Percentiles rank a stretch among this genome's conserved stretches.
phyloP scores from a whole-genome alignment of 2,797 vertebrate genomes.

The Gymnothorax reevesii region DNA sequence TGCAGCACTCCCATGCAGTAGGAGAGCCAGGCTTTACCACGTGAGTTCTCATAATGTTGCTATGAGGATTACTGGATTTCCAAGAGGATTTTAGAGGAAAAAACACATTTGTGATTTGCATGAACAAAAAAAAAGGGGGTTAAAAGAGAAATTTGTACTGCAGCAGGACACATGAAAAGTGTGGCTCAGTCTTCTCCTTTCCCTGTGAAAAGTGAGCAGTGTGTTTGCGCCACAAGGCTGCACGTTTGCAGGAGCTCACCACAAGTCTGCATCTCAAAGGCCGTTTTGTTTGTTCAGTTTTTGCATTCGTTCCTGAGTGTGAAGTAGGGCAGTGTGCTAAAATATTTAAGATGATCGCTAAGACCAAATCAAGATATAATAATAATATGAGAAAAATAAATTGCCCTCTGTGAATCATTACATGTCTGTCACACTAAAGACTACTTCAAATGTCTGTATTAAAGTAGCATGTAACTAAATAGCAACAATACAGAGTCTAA shows the following conservation, averaged over 20 bases:
- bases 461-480: neutral
- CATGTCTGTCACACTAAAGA: neutral
- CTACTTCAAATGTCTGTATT: neutral
- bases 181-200: neutral
- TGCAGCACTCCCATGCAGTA: neutral
- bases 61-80: slow-evolving; percentile 56
- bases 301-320: neutral
- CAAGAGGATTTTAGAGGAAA: slow-evolving; percentile 44
- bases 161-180: neutral
- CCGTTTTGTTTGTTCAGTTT: neutral
- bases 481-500: neutral
- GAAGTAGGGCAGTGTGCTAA: neutral
- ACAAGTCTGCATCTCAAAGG: slow-evolving; percentile 8
- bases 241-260: neutral
- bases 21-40: neutral
- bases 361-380: neutral
- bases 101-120: neutral
- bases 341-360: neutral
- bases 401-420: neutral
- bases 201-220: neutral
- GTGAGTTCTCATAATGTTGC: slow-evolving; percentile 40
- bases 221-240: neutral
- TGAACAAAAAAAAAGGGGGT: neutral
- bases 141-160: neutral
- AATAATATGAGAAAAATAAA: neutral